Percentiles rank a stretch among this genome's conserved stretches.
Conservation (phyloP, 2,888 invertebrate genomes). For the Apodemia mormo region DNA sequence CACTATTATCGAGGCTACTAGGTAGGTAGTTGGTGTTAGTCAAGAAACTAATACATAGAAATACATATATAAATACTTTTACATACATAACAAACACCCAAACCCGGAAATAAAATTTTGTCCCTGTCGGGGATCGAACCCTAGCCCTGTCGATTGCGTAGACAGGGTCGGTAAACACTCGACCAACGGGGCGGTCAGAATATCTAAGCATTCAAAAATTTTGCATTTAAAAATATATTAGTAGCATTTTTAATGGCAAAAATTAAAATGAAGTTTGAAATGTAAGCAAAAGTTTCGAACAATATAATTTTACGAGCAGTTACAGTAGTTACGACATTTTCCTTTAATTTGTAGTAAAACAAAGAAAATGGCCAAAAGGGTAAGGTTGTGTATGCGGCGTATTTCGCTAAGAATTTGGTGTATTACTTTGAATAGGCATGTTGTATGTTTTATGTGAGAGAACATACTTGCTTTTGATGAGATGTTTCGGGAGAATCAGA, state of each 20-base stretch:
- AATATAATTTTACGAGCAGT: background rate
- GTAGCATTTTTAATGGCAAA: background rate
- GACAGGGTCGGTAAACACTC: too few relatives aligned
- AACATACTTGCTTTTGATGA: constrained; percentile 12
- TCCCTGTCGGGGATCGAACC: too few relatives aligned
- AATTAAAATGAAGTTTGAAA: background rate
- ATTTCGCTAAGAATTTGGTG: constrained; percentile 10
- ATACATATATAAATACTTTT: too few relatives aligned
- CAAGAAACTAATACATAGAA: too few relatives aligned
- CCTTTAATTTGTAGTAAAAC: constrained; percentile 12
- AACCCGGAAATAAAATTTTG: too few relatives aligned
- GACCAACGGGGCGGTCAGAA: too few relatives aligned
- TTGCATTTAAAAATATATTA: background rate
- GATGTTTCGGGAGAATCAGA: background rate
- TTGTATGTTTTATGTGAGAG: constrained; percentile 7
- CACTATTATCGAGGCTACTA: too few relatives aligned
- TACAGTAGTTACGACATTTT: background rate
- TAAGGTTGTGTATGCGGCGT: constrained; percentile 1
- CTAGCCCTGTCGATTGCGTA: too few relatives aligned
- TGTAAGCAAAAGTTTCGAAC: background rate
- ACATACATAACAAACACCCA: too few relatives aligned
- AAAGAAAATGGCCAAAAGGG: constrained; percentile 16
- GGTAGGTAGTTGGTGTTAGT: too few relatives aligned
- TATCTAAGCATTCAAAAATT: too few relatives aligned
- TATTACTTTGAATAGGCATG: constrained; percentile 11